These are phyloP conservation scores for Amphiprion percula DNA, from an alignment of 2,113 vertebrate genomes.

Conservation along the genomic window DNA sequence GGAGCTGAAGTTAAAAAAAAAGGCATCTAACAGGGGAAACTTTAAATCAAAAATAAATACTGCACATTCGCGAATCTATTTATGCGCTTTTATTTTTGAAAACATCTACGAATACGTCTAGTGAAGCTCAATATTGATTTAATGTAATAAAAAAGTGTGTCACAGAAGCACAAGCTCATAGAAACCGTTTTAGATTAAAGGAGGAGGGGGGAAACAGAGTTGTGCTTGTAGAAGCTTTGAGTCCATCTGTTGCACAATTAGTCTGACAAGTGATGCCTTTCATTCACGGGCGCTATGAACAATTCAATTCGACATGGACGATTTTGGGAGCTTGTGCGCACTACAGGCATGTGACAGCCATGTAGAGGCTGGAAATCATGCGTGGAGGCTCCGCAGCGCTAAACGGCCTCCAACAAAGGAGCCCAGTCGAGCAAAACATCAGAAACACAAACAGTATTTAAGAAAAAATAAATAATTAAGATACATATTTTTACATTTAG, in stretches of 20 bases:
- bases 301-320: conserved; percentile 58
- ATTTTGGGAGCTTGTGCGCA: conserved; percentile 40
- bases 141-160: not conserved
- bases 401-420: conserved; percentile 5
- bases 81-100: too few relatives aligned
- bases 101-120: not conserved
- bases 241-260: conserved; percentile 52
- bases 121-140: not conserved
- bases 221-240: conserved; percentile 14
- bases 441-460: not conserved
- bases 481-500: too few relatives aligned
- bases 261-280: conserved; percentile 62
- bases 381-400: conserved; percentile 17
- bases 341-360: conserved; percentile 47
- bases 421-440: not conserved
- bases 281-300: conserved; percentile 50
- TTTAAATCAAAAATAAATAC: not conserved
- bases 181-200: not conserved
- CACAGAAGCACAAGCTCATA: not conserved
- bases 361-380: conserved; percentile 41
- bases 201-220: not conserved
- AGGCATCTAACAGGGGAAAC: not conserved
- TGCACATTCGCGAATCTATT: too few relatives aligned
- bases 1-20: not conserved
- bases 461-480: not conserved